Conservation (phyloP, 2,797 vertebrate genomes). For the Megaceryle alcyon region DNA sequence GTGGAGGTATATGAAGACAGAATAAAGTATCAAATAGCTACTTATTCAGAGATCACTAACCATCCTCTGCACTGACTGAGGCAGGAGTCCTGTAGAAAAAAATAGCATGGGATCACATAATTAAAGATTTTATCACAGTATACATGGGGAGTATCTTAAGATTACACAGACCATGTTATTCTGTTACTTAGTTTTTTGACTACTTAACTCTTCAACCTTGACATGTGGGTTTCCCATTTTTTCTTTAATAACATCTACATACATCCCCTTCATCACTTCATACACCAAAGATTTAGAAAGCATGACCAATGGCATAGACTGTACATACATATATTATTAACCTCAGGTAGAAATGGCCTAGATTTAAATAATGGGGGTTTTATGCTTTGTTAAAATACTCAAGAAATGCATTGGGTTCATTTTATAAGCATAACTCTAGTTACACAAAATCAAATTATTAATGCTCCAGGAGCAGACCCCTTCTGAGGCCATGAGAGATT, state of each 20-base stretch:
- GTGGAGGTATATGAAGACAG: conserved; percentile 6
- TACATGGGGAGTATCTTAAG: neutral
- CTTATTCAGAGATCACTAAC: conserved; percentile 65
- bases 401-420: neutral
- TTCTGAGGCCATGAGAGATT: neutral
- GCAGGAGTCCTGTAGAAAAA: conserved; percentile 63
- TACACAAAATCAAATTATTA: neutral
- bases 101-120: conserved; percentile 59
- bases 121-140: conserved; percentile 52
- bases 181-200: neutral
- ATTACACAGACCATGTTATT: neutral
- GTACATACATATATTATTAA: neutral
- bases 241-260: neutral
- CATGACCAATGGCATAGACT: fast-evolving
- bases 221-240: neutral
- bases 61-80: conserved; percentile 62
- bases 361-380: neutral
- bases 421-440: neutral
- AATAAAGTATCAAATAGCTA: conserved; percentile 42
- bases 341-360: neutral
- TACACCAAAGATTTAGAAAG: neutral
- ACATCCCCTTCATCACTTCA: neutral
- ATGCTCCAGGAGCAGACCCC: neutral
- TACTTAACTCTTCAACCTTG: neutral
- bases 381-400: neutral